These are phyloP conservation scores for Lasioglossum vierecki DNA, from an alignment of 2,888 invertebrate genomes.

Conservation along the genomic window DNA sequence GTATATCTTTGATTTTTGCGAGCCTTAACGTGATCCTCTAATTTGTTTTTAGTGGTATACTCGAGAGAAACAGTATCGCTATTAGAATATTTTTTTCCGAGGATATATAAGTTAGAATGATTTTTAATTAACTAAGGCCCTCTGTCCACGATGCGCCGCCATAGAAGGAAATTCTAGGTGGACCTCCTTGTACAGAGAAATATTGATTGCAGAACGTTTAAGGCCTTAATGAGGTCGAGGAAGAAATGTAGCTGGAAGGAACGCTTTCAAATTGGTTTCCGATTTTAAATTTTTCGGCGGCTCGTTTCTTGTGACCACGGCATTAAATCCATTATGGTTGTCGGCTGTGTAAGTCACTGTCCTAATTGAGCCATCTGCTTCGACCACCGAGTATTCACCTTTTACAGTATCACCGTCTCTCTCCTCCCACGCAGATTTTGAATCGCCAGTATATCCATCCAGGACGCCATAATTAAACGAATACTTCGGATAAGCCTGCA, in stretches of 20 bases:
- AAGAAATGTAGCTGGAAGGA: slow-evolving; percentile 51
- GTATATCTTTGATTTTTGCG: neutral
- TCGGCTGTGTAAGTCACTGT: slow-evolving; percentile 79
- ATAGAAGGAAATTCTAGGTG: too few relatives aligned
- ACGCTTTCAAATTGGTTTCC: slow-evolving; percentile 52
- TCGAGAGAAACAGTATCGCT: neutral
- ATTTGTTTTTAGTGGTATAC: neutral
- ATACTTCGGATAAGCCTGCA: slow-evolving; percentile 75
- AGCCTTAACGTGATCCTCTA: slow-evolving; percentile 1
- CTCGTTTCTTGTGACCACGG: slow-evolving; percentile 75
- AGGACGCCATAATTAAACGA: slow-evolving; percentile 79
- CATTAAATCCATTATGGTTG: slow-evolving; percentile 77
- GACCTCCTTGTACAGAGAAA: too few relatives aligned
- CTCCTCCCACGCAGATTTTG: slow-evolving; percentile 80
- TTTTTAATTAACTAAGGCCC: neutral
- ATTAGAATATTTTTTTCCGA: neutral
- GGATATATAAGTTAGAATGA: too few relatives aligned
- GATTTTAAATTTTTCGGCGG: slow-evolving; percentile 60
- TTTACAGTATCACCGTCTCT: slow-evolving; percentile 77
- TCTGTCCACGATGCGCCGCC: too few relatives aligned
- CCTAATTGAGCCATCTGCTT: slow-evolving; percentile 78
- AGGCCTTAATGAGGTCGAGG: neutral
- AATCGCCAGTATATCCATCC: slow-evolving; percentile 78
- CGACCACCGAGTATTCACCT: slow-evolving; percentile 79
- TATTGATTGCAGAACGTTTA: too few relatives aligned